Base-by-base conservation (phyloP, 2,888 invertebrate genomes). In the Mycogona germanica region DNA sequence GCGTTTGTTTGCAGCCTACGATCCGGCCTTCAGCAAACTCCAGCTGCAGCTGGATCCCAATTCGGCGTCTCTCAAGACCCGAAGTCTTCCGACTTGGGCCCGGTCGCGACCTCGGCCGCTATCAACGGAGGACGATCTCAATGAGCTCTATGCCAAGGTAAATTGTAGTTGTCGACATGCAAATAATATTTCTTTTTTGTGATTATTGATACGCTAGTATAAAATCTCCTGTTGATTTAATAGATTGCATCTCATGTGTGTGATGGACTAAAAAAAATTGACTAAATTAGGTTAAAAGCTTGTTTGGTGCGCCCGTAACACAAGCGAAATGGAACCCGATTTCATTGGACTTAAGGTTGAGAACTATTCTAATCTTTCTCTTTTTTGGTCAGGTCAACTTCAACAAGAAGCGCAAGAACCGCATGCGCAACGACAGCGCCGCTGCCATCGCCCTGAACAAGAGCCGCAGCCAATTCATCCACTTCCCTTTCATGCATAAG, bases 351-450 rank as follows among this genome's bases (percentile, higher is more conserved):
- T 12, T 9, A 41, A 12, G 35, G 19, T 17, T 44, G 23, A 3
- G 23, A n/a, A 17, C 2, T 45, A 19, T 23, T 52, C 47, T 21
- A 17, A 5, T 5, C 53, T 55, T 54, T 44, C 47, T 7, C 40
- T 38, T 54, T 38, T 38, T 41, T 40, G 40, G 48, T 21, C 41
- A 63, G 63, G 61, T 82, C 29, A 82, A 79, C 64, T 77, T 82
- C 63, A 83, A 82, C 67, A 84, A 82, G 68, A 84, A 84, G 67
- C 77, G 83, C 65, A 82, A 82, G 73, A 84, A 82, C 68, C 78
- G 84, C 52, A 85, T 86, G 84, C 76, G 82, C 60, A 84, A 79
- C 68, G 82, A 83, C 66, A 84, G 84, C 72, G 85, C 85, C 1
- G 85, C 84, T 51, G 78, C 80, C 53, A 85, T 85, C 65, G 86